Percentiles rank a stretch among this genome's conserved stretches.
Evolutionary conservation across 2,888 invertebrate species (phyloP).

Genomic region (Ormyrus rosae): DNA sequence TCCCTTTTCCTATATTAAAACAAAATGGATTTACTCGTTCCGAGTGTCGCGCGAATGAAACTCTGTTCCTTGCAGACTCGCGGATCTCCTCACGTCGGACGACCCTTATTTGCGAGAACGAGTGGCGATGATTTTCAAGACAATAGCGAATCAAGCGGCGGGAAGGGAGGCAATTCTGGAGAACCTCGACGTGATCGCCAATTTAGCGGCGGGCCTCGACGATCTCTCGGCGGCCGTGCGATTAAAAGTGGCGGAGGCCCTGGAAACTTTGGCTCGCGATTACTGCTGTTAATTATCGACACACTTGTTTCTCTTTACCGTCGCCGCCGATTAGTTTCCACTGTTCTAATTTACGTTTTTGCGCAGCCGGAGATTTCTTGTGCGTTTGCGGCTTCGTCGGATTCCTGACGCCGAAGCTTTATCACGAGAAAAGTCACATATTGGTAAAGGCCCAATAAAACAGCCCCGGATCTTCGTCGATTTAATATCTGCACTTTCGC

Average conservation of each 20-base stretch:
- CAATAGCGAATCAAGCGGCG: slow-evolving; percentile 71
- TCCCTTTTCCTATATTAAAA: background rate
- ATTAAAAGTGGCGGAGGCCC: slow-evolving; percentile 71
- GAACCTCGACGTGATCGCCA: slow-evolving; percentile 68
- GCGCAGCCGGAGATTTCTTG: slow-evolving; percentile 73
- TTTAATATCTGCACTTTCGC: background rate
- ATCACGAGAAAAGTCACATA: slow-evolving; percentile 68
- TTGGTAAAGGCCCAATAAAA: slow-evolving; percentile 56
- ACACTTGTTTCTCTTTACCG: too few relatives aligned
- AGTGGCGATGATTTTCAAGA: slow-evolving; percentile 70
- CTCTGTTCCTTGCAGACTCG: slow-evolving; percentile 64
- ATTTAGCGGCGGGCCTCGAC: slow-evolving; percentile 68
- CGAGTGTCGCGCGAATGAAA: too few relatives aligned
- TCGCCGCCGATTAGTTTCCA: background rate
- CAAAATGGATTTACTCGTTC: too few relatives aligned
- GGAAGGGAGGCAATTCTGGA: slow-evolving; percentile 74
- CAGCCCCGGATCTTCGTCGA: background rate
- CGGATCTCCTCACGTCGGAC: slow-evolving; percentile 67
- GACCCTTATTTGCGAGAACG: slow-evolving; percentile 74
- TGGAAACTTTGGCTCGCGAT: slow-evolving; percentile 71
- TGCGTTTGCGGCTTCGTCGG: slow-evolving; percentile 71
- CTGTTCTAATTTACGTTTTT: slow-evolving; percentile 2
- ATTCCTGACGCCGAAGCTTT: slow-evolving; percentile 67
- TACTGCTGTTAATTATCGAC: slow-evolving; percentile 13
- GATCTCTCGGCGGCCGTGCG: slow-evolving; percentile 72